Conservation (phyloP, 2,888 invertebrate species). For the Ligdia adustata region DNA sequence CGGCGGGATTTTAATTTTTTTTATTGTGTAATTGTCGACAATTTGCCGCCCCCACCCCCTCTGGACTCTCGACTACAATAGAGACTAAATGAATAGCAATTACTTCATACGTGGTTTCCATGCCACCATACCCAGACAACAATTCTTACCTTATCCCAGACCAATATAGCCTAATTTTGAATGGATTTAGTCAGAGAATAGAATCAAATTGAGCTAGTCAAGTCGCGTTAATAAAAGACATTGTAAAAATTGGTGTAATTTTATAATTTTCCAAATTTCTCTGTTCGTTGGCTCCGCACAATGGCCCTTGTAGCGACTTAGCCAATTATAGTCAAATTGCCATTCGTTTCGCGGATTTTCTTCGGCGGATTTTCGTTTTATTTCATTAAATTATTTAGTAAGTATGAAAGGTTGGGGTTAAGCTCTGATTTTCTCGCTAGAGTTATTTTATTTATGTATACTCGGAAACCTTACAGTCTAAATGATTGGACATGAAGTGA, state of each 20-base stretch:
- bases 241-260: slow-evolving; percentile 80
- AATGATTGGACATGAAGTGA: too few species aligned
- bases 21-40: slow-evolving; percentile 79
- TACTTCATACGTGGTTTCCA: slow-evolving; percentile 79
- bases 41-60: slow-evolving; percentile 53
- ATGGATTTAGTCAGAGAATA: slow-evolving; percentile 57
- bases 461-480: too few species aligned
- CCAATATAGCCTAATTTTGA: slow-evolving; percentile 41
- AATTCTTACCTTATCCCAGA: slow-evolving; percentile 43
- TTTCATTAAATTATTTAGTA: slow-evolving; percentile 18
- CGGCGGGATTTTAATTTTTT: slow-evolving; percentile 70
- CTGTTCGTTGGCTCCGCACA: slow-evolving; percentile 25
- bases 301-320: slow-evolving; percentile 21
- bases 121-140: slow-evolving; percentile 39
- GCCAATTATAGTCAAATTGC: slow-evolving; percentile 34
- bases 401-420: slow-evolving; percentile 6
- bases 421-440: not conserved
- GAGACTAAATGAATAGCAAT: slow-evolving; percentile 81
- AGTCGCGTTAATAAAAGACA: slow-evolving; percentile 76
- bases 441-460: too few species aligned
- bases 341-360: slow-evolving; percentile 15
- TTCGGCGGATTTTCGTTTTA: slow-evolving; percentile 8
- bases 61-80: slow-evolving; percentile 65
- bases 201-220: slow-evolving; percentile 75
- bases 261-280: slow-evolving; percentile 69